A percentile compares a stretch with the other conserved stretches of the same genome.
Conservation (phyloP, 2,888 invertebrate species). For the Harpalus rubripes region DNA sequence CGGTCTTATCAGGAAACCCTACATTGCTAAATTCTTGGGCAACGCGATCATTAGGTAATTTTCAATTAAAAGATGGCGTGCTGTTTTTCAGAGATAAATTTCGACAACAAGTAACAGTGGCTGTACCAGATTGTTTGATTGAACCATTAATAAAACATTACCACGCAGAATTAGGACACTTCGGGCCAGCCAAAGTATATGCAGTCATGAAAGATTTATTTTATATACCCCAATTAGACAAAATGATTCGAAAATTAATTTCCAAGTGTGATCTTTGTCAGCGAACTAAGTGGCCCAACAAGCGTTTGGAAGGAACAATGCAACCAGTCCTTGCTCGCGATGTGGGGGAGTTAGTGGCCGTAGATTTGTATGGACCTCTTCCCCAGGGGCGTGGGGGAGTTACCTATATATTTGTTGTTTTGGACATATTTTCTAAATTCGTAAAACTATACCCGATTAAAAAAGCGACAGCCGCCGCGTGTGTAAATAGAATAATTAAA, state of each 20-base stretch:
- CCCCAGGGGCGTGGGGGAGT: conserved; percentile 35
- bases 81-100: background rate
- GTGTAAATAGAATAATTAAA: conserved; percentile 32
- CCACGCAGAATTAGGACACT: conserved; percentile 51
- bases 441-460: conserved; percentile 64
- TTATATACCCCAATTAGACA: conserved; percentile 44
- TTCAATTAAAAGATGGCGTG: background rate
- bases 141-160: conserved; percentile 19
- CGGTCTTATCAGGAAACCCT: background rate
- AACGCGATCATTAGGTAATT: too few relatives aligned
- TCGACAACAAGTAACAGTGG: conserved; percentile 13
- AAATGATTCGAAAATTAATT: background rate
- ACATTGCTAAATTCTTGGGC: background rate
- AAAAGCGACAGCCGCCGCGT: conserved; percentile 56
- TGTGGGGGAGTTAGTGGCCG: conserved; percentile 52
- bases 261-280: conserved; percentile 51
- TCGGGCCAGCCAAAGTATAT: conserved; percentile 56
- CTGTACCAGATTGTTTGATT: background rate
- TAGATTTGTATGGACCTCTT: conserved; percentile 55
- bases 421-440: conserved; percentile 67
- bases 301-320: background rate
- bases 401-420: too few relatives aligned
- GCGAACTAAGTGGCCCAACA: background rate
- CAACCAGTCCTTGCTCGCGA: conserved; percentile 8
- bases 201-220: conserved; percentile 30